These are phyloP conservation scores for Prunella fulvescens DNA, from an alignment of 2,113 vertebrate genomes.

Conservation along the genomic window DNA sequence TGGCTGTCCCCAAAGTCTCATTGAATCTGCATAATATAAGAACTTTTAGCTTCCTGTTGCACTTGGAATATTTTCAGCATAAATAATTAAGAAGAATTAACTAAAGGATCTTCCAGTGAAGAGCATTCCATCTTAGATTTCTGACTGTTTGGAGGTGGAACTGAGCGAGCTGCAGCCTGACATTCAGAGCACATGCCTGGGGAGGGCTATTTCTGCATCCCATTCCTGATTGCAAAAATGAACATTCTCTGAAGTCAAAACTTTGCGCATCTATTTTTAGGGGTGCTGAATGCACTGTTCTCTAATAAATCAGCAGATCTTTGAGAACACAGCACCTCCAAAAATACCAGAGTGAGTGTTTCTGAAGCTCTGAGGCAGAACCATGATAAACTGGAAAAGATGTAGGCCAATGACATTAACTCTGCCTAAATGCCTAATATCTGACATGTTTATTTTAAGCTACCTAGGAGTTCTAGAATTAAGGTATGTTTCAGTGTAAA, in stretches of 20 bases:
- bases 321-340: background rate
- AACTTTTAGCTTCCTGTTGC: background rate
- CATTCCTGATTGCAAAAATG: background rate
- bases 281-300: background rate
- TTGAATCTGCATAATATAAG: slow-evolving; percentile 30
- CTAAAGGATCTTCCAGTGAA: background rate
- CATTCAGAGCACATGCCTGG: background rate
- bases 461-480: background rate
- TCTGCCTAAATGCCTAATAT: background rate
- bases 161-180: background rate
- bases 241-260: background rate
- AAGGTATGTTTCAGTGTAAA: background rate
- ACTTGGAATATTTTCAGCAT: background rate
- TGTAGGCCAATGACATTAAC: background rate
- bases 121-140: background rate
- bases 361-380: background rate
- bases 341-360: background rate
- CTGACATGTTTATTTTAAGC: background rate
- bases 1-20: slow-evolving; percentile 37
- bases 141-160: background rate
- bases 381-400: background rate
- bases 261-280: background rate
- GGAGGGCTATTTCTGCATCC: background rate
- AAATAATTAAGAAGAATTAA: slow-evolving; percentile 2
- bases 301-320: background rate